A percentile compares a stretch with the other conserved stretches of the same genome.
Evolutionary conservation across 2,113 vertebrate genomes (phyloP).

Genomic region (Lophotis ruficrista): DNA sequence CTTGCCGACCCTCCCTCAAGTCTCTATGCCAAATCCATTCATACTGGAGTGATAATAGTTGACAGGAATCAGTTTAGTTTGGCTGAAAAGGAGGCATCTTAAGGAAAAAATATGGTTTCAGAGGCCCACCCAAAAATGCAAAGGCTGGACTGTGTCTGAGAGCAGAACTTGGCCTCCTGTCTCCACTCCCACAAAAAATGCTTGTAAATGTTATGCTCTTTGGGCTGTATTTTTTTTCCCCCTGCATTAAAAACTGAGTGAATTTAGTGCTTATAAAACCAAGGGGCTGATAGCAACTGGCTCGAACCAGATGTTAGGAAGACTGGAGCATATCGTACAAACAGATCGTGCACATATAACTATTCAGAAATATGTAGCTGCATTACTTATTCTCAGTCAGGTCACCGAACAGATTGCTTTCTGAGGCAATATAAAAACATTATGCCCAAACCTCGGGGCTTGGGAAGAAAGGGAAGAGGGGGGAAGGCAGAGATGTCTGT

Average conservation of each 20-base stretch:
- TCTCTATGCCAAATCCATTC: background rate
- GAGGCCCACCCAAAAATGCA: conserved; percentile 47
- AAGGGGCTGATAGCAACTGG: conserved; percentile 59
- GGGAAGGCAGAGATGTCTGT: background rate
- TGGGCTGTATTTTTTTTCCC: background rate
- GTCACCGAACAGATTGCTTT: conserved; percentile 61
- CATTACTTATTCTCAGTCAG: conserved; percentile 70
- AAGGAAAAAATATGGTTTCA: conserved; percentile 35
- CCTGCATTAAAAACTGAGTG: conserved; percentile 42
- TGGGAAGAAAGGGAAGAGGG: background rate
- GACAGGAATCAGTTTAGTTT: conserved; percentile 26
- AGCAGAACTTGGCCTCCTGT: conserved; percentile 55
- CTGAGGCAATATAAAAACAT: conserved; percentile 63
- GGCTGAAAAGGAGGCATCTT: conserved; percentile 22
- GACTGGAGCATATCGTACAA: conserved; percentile 56
- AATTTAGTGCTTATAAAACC: conserved; percentile 72
- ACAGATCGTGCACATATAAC: conserved; percentile 55
- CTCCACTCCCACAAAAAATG: conserved; percentile 56
- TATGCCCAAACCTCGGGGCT: conserved; percentile 8
- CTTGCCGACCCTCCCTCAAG: background rate
- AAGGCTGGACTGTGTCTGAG: conserved; percentile 43
- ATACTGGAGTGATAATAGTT: background rate
- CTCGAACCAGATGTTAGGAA: conserved; percentile 71
- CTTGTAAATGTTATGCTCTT: conserved; percentile 56
- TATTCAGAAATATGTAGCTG: conserved; percentile 62